Base-by-base conservation (phyloP, 2,888 invertebrate genomes). In the Sarcophaga caerulescens region DNA sequence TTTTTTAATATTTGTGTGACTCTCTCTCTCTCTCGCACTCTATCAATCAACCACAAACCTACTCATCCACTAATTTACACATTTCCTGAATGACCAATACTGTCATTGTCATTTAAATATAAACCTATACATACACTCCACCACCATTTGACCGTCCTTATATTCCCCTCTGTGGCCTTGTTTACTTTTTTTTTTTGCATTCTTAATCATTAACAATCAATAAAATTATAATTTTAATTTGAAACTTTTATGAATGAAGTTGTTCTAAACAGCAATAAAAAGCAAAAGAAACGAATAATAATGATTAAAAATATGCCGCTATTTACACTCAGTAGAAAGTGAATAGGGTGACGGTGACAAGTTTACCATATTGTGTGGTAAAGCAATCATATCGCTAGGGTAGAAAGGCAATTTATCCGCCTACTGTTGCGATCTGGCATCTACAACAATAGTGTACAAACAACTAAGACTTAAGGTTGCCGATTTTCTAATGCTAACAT, bases 71-170 rank as follows among this genome's bases (percentile, higher is more conserved):
- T 47, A 47, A 12, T 47, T 47, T 25, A 63, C n/a, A 60, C 62
- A 79, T 65, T 84, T 79, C 73, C 74, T 65, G 70, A 70, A 79
- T 84, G 78, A 71, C 71, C 60, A 82, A 73, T 76, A 35, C 35
- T 0, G 35, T 0, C 47, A 12, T 21, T 73, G 52, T 35, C 17
- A 14, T 14, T 14, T 47, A 23, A 71, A 35, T 62, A 60, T 4
- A 57, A 19, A 59, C 52, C 60, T 74, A 69, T 23, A 23, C 8
- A 25, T 68, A 6, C 23, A 19, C 35, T 69, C 45, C 23, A 47
- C 60, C 23, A 47, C 14, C 47, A 14, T 14, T 47, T 14, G 35
- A 35, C 6, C 35, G 35, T 6, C 35, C 6, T 1, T 35, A 35
- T 35, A 35, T 35, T 35, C 35, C n/a, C 59, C n/a, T 23, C 8